These are phyloP conservation scores for Dipodomys stephensi DNA, from an alignment of 2,113 vertebrate genomes.

Conservation along the genomic window DNA sequence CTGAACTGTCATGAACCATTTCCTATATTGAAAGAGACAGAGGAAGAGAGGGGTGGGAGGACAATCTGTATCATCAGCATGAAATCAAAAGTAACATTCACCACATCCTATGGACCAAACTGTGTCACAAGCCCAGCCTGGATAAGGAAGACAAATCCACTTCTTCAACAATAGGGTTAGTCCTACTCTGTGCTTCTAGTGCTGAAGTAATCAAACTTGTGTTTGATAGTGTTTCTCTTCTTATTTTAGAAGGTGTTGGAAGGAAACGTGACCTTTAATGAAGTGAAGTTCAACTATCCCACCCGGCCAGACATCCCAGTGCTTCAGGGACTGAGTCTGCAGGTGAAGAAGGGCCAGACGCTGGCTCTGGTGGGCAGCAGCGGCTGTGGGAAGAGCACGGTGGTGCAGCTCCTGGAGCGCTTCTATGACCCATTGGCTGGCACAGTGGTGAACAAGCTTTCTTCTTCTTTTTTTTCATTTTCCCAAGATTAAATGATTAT, in stretches of 20 bases:
- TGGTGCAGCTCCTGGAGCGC: constrained; percentile 94
- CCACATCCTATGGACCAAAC: constrained; percentile 2
- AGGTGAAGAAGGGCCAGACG: constrained; percentile 94
- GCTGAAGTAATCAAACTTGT: not conserved
- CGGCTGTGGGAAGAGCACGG: constrained; percentile 96
- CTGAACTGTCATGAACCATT: no score
- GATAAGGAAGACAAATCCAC: not conserved
- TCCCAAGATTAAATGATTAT: no score
- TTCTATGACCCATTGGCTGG: constrained; percentile 93
- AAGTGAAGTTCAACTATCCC: constrained; percentile 94
- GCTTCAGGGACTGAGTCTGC: constrained; percentile 91
- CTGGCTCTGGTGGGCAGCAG: constrained; percentile 97
- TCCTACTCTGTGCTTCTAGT: not conserved
- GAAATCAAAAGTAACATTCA: not conserved
- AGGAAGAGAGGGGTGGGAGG: no score
- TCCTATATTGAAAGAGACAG: no score
- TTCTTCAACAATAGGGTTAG: not conserved
- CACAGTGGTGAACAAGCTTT: constrained; percentile 88
- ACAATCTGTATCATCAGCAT: not conserved
- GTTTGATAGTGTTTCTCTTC: not conserved
- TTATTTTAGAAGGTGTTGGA: constrained; percentile 87
- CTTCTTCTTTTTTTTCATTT: no score
- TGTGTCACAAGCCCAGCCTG: not conserved
- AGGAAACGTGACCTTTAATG: constrained; percentile 89
- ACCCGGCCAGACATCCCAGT: constrained; percentile 90